phyloP scores from a whole-genome alignment of 2,888 invertebrate species.

The Lysandra bellargus region DNA sequence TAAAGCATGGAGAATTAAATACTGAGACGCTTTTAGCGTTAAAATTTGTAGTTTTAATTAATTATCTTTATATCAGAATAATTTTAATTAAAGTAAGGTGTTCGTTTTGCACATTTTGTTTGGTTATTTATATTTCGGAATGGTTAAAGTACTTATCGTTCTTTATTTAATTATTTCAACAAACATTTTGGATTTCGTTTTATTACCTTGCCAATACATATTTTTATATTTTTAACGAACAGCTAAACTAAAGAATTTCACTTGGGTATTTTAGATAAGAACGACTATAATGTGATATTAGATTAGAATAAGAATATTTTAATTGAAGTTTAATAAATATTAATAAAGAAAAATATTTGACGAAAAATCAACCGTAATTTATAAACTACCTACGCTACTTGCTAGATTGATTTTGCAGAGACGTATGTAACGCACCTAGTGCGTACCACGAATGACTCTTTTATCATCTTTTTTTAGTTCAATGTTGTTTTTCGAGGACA shows the following conservation, averaged over 20 bases:
- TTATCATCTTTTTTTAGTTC: too few relatives aligned
- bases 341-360: too few relatives aligned
- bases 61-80: conserved; percentile 26
- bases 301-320: too few relatives aligned
- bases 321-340: too few relatives aligned
- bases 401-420: too few relatives aligned
- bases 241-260: neutral
- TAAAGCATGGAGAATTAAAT: neutral
- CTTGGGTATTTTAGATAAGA: neutral
- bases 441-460: too few relatives aligned
- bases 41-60: conserved; percentile 28
- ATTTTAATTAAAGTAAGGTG: conserved; percentile 28
- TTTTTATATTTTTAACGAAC: neutral
- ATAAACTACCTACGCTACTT: too few relatives aligned
- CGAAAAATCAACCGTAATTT: too few relatives aligned
- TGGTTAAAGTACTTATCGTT: neutral
- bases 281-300: too few relatives aligned
- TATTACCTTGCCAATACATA: too few relatives aligned
- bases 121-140: neutral
- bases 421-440: too few relatives aligned
- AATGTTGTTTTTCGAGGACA: too few relatives aligned
- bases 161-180: neutral
- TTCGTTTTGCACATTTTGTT: conserved; percentile 29
- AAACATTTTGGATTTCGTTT: neutral
- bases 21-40: neutral